phyloP scores from a whole-genome alignment of 2,113 vertebrate genomes.

The Tragelaphus scriptus region DNA sequence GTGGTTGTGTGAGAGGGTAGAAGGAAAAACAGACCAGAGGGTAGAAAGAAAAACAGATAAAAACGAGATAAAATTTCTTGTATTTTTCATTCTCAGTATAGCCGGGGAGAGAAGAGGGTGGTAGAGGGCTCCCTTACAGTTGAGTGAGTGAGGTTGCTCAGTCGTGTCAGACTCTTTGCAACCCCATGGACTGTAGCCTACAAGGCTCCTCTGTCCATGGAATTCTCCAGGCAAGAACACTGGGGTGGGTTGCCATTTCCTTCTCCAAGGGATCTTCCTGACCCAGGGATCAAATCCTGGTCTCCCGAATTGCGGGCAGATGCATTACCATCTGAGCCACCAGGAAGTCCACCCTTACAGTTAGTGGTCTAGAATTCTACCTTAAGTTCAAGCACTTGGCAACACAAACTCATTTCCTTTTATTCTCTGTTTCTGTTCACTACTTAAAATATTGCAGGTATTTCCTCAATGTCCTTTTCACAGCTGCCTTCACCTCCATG shows the following conservation, averaged over 20 bases:
- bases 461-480: not conserved
- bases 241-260: too few relatives aligned
- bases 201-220: too few relatives aligned
- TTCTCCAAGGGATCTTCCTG: too few relatives aligned
- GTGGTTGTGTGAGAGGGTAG: not conserved
- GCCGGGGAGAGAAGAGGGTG: not conserved
- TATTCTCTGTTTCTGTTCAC: not conserved
- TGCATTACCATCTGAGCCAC: too few relatives aligned
- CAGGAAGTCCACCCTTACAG: not conserved
- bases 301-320: too few relatives aligned
- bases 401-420: not conserved
- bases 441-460: not conserved
- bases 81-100: not conserved
- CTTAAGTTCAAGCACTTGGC: not conserved
- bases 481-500: conserved; percentile 34
- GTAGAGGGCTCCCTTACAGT: not conserved
- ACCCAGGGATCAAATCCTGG: too few relatives aligned
- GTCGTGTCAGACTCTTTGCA: too few relatives aligned
- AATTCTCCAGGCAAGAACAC: too few relatives aligned
- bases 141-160: too few relatives aligned
- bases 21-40: not conserved
- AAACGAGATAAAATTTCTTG: not conserved
- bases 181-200: too few relatives aligned
- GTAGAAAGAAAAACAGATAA: not conserved
- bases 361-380: not conserved